These are phyloP conservation scores for Typhlichthys subterraneus DNA, from an alignment of 2,797 vertebrate species.

Conservation along the genomic window DNA sequence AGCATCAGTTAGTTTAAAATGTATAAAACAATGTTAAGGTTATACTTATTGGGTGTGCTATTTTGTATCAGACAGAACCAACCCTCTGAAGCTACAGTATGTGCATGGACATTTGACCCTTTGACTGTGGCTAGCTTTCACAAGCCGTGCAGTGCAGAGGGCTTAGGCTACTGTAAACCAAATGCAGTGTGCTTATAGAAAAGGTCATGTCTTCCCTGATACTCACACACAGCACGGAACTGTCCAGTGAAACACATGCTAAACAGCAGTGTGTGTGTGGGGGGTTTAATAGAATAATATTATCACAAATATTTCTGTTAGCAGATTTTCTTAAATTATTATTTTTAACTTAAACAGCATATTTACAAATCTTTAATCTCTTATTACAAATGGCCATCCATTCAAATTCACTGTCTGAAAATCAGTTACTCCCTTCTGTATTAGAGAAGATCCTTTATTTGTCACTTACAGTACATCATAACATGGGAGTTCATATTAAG, in stretches of 20 bases:
- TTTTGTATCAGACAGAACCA: no score
- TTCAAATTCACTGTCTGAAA: background rate
- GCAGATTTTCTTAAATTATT: no score
- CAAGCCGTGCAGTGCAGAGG: slow-evolving; percentile 22
- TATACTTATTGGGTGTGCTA: no score
- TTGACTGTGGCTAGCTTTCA: slow-evolving; percentile 6
- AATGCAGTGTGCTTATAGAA: background rate
- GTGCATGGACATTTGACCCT: no score
- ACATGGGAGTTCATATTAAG: background rate
- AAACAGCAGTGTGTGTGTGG: slow-evolving; percentile 1
- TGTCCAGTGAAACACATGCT: slow-evolving; percentile 22
- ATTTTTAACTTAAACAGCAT: no score
- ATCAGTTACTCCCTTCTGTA: background rate
- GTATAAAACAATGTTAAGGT: no score
- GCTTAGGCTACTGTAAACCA: background rate
- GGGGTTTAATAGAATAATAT: background rate
- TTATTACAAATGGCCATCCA: background rate
- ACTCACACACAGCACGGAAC: slow-evolving; percentile 11
- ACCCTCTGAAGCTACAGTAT: no score
- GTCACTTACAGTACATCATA: background rate
- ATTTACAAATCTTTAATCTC: no score
- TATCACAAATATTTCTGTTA: no score
- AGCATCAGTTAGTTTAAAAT: no score
- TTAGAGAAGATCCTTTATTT: no score
- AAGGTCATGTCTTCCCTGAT: slow-evolving; percentile 29